Conservation (phyloP, 2,113 vertebrate genomes). For the Menura novaehollandiae region DNA sequence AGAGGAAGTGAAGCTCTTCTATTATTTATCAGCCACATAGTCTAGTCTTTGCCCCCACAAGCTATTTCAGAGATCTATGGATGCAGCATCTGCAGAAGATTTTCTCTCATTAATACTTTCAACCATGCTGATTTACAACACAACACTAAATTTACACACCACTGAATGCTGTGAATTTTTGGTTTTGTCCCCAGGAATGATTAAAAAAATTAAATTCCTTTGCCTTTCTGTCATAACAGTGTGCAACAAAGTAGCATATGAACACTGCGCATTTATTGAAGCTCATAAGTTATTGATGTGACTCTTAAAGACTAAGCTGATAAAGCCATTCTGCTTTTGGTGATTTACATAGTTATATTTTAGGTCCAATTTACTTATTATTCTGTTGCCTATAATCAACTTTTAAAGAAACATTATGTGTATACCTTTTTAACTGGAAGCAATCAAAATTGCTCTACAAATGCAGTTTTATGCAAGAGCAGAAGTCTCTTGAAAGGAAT, state of each 20-base stretch:
- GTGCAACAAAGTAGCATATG: background rate
- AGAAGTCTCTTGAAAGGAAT: background rate
- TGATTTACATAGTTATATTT: constrained; percentile 45
- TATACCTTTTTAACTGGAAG: constrained; percentile 6
- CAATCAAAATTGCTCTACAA: background rate
- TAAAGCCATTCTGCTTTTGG: background rate
- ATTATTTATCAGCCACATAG: constrained; percentile 31
- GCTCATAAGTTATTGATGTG: constrained; percentile 31
- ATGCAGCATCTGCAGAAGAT: background rate
- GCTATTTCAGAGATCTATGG: background rate
- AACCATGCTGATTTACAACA: background rate
- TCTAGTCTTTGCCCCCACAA: background rate
- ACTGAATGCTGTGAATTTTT: background rate
- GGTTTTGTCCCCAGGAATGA: background rate
- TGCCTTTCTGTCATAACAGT: background rate
- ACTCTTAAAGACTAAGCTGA: background rate
- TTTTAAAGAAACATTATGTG: background rate
- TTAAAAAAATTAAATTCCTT: background rate
- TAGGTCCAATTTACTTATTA: background rate
- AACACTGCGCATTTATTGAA: background rate
- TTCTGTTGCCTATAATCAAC: background rate
- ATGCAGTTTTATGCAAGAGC: background rate
- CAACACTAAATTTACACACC: background rate
- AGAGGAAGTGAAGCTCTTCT: background rate
- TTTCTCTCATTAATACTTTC: constrained; percentile 38